Conservation (phyloP, 2,888 invertebrate species). For the Augochlorella aurata region DNA sequence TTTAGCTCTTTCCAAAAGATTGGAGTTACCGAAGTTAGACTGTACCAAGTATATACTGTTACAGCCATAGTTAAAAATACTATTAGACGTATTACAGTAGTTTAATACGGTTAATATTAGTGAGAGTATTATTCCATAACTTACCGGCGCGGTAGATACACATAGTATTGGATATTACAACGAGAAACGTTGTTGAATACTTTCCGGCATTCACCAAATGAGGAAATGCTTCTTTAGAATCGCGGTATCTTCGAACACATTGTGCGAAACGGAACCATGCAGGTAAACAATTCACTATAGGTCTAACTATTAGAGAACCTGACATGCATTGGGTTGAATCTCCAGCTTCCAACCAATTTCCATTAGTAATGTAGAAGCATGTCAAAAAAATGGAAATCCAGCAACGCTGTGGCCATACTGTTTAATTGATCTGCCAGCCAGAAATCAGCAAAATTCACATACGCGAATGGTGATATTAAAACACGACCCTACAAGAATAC, state of each 20-base stretch:
- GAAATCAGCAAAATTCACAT: slow-evolving; percentile 98
- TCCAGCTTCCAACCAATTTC: slow-evolving; percentile 87
- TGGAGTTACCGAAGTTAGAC: neutral
- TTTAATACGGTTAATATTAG: neutral
- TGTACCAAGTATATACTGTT: neutral
- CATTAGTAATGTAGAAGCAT: slow-evolving; percentile 94
- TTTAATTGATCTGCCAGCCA: slow-evolving; percentile 99
- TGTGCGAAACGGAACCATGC: slow-evolving; percentile 99
- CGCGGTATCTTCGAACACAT: slow-evolving; percentile 96
- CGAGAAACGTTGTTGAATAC: slow-evolving; percentile 98
- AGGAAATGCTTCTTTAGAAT: slow-evolving; percentile 96
- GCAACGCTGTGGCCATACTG: slow-evolving; percentile 93
- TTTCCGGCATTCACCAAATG: slow-evolving; percentile 99
- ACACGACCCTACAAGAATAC: slow-evolving; percentile 87
- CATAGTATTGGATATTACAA: slow-evolving; percentile 92
- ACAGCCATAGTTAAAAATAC: neutral
- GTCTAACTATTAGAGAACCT: slow-evolving; percentile 89
- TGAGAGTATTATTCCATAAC: slow-evolving; percentile 2
- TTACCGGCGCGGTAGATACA: slow-evolving; percentile 86
- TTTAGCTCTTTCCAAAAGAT: neutral
- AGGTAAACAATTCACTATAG: slow-evolving; percentile 94
- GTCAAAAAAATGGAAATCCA: slow-evolving; percentile 97
- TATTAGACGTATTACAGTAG: neutral
- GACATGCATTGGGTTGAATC: slow-evolving; percentile 87
- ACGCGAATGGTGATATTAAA: slow-evolving; percentile 94